Base-by-base conservation (phyloP, 2,113 vertebrate genomes). In the Erythrolamprus reginae region DNA sequence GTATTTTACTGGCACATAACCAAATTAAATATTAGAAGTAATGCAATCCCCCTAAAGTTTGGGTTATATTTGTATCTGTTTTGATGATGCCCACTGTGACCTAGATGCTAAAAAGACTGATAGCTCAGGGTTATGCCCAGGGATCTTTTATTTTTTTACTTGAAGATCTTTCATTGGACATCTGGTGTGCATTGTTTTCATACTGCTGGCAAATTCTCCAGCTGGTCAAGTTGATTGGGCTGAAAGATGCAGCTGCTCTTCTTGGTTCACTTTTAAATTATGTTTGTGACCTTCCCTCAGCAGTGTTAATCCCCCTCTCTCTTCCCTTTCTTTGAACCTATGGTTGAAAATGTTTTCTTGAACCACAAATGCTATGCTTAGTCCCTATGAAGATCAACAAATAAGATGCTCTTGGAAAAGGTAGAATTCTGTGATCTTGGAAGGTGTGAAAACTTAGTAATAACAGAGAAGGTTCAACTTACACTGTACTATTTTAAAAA, bases 281-380 rank as follows among this genome's bases (percentile, higher is more conserved):
- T 96, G 95, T 94, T 97, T 97, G 96, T 97, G 96, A 97, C 96
- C 95, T 96, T 97, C 95, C 92, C 92, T 96, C 92, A 94, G 96
- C 93, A 93, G 89, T 96, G 95, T 97, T 97, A 96, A 96, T 96
- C 95, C 93, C 55, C 94, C 91, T 95, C 91, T 95, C 92, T 90
- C 89, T 95, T 95, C 93, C 96, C 95, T 92, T 94, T 95, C 94
- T 97, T 97, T 96, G 96, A 96, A 94, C 93, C 92, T 91, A 83
- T 95, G 93, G 93, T 93, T 94, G 91, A 94, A 96, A 96, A 97
- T 97, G 94, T 93, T 97, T 97, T 96, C 94, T 94, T 96, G 95
- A 96, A 95, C 94, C 92, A 89, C 94, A 95, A 96, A 93, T 92
- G 93, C 93, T 94, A 94, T 95, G 94, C 93, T 94, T 95, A 91